A percentile compares a stretch with the other conserved stretches of the same genome.
These are phyloP conservation scores for Oreochromis niloticus DNA, from an alignment of 2,113 vertebrate species.

Conservation along the genomic window DNA sequence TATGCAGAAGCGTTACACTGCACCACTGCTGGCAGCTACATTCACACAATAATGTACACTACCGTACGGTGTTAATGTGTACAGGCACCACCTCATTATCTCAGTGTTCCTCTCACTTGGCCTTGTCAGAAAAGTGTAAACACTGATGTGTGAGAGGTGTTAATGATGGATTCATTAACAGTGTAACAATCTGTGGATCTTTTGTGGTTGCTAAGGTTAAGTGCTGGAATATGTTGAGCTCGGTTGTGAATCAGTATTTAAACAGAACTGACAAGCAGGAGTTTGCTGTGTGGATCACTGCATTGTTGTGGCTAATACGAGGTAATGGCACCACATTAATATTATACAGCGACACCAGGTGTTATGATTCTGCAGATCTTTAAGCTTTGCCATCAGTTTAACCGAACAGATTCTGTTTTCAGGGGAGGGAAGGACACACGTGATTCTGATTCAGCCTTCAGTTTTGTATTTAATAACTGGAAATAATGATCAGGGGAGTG, in stretches of 20 bases:
- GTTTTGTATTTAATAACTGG: not conserved
- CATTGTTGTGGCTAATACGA: not conserved
- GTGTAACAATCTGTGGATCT: not conserved
- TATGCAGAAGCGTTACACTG: not conserved
- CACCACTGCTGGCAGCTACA: not conserved
- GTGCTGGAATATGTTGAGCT: constrained; percentile 11
- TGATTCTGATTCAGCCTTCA: not conserved
- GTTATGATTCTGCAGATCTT: not conserved
- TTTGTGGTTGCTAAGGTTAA: constrained; percentile 28
- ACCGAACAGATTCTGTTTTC: not conserved
- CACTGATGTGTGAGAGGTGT: constrained; percentile 27
- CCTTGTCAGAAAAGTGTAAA: constrained; percentile 24
- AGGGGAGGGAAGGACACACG: not conserved
- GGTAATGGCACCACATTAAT: not conserved
- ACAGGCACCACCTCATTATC: not conserved
- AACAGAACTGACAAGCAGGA: not conserved
- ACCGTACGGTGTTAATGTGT: not conserved
- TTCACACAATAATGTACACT: not conserved
- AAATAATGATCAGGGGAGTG: not conserved
- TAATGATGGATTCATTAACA: constrained; percentile 24
- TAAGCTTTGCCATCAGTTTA: not conserved
- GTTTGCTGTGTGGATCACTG: not conserved
- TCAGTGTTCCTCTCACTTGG: not conserved
- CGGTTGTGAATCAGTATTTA: constrained; percentile 5
- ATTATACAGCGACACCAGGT: not conserved